phyloP scores from a whole-genome alignment of 2,113 vertebrate genomes.

The Nycticebus coucang region DNA sequence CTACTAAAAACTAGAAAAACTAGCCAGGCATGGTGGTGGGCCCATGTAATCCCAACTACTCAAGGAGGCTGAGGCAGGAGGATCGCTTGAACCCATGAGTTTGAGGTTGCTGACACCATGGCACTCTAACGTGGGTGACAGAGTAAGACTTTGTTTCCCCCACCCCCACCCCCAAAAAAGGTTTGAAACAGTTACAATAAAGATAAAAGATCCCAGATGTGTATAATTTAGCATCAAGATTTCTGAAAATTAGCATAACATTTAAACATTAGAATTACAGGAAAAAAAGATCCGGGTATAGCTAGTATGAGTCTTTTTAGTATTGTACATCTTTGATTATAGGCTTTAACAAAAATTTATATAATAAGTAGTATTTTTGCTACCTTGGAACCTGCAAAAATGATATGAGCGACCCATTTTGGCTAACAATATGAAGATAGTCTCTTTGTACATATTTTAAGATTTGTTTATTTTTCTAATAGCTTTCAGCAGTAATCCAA shows the following conservation, averaged over 20 bases:
- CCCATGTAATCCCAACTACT: too few relatives aligned
- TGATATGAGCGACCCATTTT: background rate
- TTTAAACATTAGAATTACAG: conserved; percentile 52
- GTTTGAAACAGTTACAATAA: conserved; percentile 25
- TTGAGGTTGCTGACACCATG: too few relatives aligned
- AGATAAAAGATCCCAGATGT: conserved; percentile 7
- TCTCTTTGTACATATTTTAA: background rate
- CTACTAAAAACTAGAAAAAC: too few relatives aligned
- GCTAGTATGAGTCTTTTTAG: conserved; percentile 32
- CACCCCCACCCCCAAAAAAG: too few relatives aligned
- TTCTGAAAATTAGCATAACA: conserved; percentile 52
- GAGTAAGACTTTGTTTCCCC: too few relatives aligned
- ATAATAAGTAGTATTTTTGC: background rate
- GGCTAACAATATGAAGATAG: background rate
- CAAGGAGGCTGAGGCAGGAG: too few relatives aligned
- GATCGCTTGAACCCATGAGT: too few relatives aligned
- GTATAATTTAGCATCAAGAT: conserved; percentile 8
- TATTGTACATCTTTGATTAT: conserved; percentile 16
- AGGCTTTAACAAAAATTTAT: background rate
- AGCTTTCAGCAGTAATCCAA: background rate
- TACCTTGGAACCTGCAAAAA: conserved; percentile 30
- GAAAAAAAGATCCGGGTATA: background rate
- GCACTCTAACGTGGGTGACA: too few relatives aligned
- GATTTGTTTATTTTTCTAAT: conserved; percentile 7
- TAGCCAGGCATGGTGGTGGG: too few relatives aligned